phyloP scores from a whole-genome alignment of 2,113 vertebrate species.

The Limnothrissa miodon region DNA sequence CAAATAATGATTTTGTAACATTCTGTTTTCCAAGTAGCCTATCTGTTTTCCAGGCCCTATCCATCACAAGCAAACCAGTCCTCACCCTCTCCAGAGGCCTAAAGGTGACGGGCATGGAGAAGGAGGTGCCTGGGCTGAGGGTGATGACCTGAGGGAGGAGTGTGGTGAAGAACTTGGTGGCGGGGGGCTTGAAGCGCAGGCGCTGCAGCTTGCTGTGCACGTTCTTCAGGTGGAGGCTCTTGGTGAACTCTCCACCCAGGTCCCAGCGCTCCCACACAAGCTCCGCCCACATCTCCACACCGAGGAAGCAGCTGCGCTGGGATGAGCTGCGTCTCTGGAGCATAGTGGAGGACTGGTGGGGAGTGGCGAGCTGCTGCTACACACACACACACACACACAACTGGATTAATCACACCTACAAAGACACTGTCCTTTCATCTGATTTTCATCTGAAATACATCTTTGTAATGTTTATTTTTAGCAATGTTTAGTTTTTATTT shows the following conservation, averaged over 20 bases:
- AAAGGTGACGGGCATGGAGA: constrained; percentile 82
- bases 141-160: constrained; percentile 72
- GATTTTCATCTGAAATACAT: no score
- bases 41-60: no score
- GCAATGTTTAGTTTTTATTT: no score
- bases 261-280: constrained; percentile 86
- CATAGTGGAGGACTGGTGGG: constrained; percentile 23
- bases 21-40: neutral
- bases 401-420: neutral
- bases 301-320: constrained; percentile 71
- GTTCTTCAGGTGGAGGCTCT: constrained; percentile 82
- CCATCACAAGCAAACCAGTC: neutral
- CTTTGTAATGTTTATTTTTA: neutral
- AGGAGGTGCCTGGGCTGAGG: constrained; percentile 82
- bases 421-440: neutral
- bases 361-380: constrained; percentile 21
- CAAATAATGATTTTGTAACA: neutral
- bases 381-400: neutral
- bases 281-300: constrained; percentile 77
- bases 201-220: constrained; percentile 78
- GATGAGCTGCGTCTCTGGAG: constrained; percentile 48
- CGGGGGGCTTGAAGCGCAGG: constrained; percentile 83
- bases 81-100: constrained; percentile 83
- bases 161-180: constrained; percentile 79
- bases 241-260: constrained; percentile 75